phyloP scores from a whole-genome alignment of 2,888 invertebrate species.

The Cyaniris semiargus region DNA sequence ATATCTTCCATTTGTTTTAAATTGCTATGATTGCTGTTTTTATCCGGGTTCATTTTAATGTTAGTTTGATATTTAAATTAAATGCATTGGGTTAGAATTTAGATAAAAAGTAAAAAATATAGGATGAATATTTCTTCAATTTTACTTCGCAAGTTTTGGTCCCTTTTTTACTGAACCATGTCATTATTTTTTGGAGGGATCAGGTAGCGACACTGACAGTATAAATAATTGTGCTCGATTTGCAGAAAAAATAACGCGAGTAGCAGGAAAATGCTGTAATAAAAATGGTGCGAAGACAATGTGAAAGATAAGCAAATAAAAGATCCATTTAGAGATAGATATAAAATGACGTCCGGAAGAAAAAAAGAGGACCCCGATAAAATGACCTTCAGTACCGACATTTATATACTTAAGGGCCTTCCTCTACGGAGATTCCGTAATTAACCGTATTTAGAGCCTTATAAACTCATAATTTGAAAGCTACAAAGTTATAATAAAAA shows the following conservation, averaged over 20 bases:
- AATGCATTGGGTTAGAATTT: background rate
- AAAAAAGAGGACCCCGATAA: background rate
- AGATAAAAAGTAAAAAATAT: no score
- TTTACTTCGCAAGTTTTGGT: background rate
- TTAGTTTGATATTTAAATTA: background rate
- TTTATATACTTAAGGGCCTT: no score
- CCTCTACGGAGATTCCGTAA: no score
- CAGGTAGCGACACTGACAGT: background rate
- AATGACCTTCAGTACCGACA: background rate
- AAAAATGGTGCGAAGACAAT: conserved; percentile 2
- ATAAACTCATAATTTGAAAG: no score
- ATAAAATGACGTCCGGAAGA: background rate
- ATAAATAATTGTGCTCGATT: background rate
- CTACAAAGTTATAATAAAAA: no score
- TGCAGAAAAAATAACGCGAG: background rate
- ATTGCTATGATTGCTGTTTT: conserved; percentile 4
- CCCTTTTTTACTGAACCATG: background rate
- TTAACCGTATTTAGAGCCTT: no score
- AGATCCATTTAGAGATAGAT: background rate
- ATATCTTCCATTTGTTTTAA: conserved; percentile 2
- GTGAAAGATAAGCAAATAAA: conserved; percentile 13
- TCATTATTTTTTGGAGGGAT: background rate
- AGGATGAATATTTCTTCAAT: no score
- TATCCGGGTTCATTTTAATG: background rate
- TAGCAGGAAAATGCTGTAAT: background rate